Evolutionary conservation across 2,888 invertebrate species (phyloP).

Genomic region (Trichacis sp.): DNA sequence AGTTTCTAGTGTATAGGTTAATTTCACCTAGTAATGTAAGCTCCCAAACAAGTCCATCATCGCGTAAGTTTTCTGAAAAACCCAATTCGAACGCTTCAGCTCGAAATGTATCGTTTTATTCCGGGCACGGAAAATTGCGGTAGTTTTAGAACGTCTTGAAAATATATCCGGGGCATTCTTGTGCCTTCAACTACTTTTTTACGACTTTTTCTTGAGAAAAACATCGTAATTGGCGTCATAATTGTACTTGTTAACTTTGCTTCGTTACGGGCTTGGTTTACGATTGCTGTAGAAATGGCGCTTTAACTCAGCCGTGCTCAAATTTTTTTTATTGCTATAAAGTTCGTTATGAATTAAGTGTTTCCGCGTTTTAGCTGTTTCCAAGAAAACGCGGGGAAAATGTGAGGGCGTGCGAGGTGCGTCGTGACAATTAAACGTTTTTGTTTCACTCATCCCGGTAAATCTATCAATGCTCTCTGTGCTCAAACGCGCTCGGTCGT

Average conservation of each 20-base stretch:
- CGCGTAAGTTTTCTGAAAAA: too few relatives aligned
- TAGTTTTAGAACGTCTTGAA: background rate
- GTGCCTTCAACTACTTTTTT: background rate
- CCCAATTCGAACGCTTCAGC: background rate
- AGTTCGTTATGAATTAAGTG: background rate
- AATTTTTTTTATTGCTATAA: background rate
- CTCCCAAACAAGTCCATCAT: too few relatives aligned
- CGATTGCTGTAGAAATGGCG: background rate
- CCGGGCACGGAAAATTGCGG: background rate
- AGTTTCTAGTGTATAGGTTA: too few relatives aligned
- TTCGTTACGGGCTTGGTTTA: background rate
- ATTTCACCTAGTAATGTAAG: too few relatives aligned
- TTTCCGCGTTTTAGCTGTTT: background rate
- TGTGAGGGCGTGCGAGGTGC: background rate
- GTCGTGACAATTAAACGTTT: slow-evolving; percentile 4
- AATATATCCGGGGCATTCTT: background rate
- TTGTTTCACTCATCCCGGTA: slow-evolving; percentile 14
- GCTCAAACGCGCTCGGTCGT: slow-evolving; percentile 13
- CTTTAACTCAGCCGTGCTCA: background rate
- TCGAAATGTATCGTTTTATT: background rate
- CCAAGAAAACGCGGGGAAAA: background rate
- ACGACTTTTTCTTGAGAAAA: background rate
- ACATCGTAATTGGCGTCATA: slow-evolving; percentile 2
- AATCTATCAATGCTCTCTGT: slow-evolving; percentile 22
- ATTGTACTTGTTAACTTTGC: slow-evolving; percentile 1